Conservation (phyloP, 2,113 vertebrate genomes). For the Gallinago undulata region DNA sequence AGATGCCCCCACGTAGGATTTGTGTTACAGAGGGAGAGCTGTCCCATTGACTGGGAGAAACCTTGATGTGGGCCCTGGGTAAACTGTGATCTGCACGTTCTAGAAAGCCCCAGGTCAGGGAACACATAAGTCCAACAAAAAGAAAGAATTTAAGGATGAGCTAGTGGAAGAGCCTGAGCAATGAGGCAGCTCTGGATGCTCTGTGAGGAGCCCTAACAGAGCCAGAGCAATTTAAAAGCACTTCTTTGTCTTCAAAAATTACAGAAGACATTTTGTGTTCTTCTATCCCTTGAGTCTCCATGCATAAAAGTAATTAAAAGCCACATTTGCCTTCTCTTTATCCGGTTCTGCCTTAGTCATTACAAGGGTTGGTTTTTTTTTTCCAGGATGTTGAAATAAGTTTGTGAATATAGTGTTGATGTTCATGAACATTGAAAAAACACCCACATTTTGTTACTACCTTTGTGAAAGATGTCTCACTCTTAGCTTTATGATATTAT, state of each 20-base stretch:
- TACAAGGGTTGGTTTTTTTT: background rate
- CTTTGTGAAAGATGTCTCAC: conserved; percentile 42
- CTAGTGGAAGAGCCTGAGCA: background rate
- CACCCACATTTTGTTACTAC: conserved; percentile 5
- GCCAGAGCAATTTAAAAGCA: background rate
- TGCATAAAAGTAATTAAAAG: conserved; percentile 22
- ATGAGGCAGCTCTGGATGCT: background rate
- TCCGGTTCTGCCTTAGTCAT: background rate
- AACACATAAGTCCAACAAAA: background rate
- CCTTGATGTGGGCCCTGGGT: background rate
- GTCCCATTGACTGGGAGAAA: background rate
- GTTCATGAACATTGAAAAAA: conserved; percentile 25
- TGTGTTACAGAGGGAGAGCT: background rate
- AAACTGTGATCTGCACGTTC: background rate
- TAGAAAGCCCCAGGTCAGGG: background rate
- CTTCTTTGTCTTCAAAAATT: background rate
- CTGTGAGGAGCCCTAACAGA: background rate
- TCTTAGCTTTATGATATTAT: conserved; percentile 56
- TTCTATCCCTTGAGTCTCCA: background rate
- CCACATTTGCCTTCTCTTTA: background rate
- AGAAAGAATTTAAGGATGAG: background rate
- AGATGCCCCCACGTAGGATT: background rate
- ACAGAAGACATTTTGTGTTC: background rate
- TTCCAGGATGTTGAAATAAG: background rate
- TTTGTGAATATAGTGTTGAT: background rate